phyloP scores from a whole-genome alignment of 2,888 invertebrate genomes.

The Ellobium chinense region DNA sequence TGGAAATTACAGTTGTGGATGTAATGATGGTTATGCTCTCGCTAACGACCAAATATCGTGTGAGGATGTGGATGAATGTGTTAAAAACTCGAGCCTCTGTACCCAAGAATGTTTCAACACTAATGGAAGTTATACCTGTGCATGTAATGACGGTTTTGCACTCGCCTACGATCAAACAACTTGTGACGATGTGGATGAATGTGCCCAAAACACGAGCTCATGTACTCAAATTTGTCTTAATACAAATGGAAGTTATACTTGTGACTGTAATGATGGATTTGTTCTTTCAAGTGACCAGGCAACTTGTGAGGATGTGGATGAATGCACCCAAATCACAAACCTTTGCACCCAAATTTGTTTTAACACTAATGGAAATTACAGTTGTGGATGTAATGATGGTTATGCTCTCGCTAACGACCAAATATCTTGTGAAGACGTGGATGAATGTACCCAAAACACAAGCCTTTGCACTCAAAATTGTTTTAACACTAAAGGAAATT shows the following conservation, averaged over 20 bases:
- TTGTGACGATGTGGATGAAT: slow-evolving; percentile 51
- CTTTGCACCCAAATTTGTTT: not conserved
- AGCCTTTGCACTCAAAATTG: not conserved
- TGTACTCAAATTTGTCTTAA: slow-evolving; percentile 58
- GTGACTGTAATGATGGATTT: slow-evolving; percentile 47
- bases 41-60: not conserved
- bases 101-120: not conserved
- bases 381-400: not conserved
- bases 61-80: not conserved
- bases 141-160: not conserved
- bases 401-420: not conserved
- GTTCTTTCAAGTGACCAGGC: not conserved
- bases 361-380: not conserved
- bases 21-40: not conserved
- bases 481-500: not conserved
- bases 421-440: not conserved
- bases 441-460: not conserved
- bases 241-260: slow-evolving; percentile 52
- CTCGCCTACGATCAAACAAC: not conserved
- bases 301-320: not conserved
- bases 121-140: not conserved
- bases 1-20: not conserved
- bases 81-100: not conserved
- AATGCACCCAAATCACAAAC: not conserved
- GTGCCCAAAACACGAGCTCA: slow-evolving; percentile 33